Evolutionary conservation across 2,113 vertebrate genomes (phyloP), one percentile per base, ranked within the genome.

Genomic region (Gallinago jamesoni): DNA sequence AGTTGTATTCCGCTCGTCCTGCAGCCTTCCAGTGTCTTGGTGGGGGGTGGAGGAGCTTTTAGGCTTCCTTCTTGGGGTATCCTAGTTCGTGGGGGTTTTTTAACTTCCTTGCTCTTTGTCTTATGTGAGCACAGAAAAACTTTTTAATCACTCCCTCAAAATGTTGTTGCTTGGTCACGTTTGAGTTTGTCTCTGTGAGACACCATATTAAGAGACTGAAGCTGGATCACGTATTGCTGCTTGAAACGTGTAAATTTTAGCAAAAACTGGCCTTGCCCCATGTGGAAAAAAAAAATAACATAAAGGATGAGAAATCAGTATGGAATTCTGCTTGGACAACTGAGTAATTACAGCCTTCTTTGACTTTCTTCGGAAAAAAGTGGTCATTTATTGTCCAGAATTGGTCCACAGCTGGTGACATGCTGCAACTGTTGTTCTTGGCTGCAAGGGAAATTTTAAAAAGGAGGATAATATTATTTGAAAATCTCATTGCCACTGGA

Each of bases 1-100:
- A 9, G 17, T 27, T 23, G 33, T 15, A 0, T 9, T 24, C 24
- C 8, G 3, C 7, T 18, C 2, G 0, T 13, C 13, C 20, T 2
- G 8, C 2, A 3, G 43, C 59, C 23, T 30, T 14, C 13, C 4
- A 5, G 43, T 8, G 50, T 39, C 6, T 18, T 25, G 33, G 37
- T 27, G 37, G 6, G 56, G 28, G 21, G 1, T 9, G 28, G 59
- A 60, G 39, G 52, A 24, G 24, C 18, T 55, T 30, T 30, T 55
- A 30, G 28, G 27, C 53, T 55, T 55, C 28, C 53, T 30, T 55
- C 53, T 55, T 55, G 52, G 43, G 48, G 0, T n/a, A 28, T 22
- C 2, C 12, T 47, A 47, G 20, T 47, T 47, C 10, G 47, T 45
- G 17, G 17, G 18, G 43, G 6, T n/a, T 7, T 27, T 14, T 37